phyloP scores from a whole-genome alignment of 2,113 vertebrate genomes.

The Nothocercus nigrocapillus region DNA sequence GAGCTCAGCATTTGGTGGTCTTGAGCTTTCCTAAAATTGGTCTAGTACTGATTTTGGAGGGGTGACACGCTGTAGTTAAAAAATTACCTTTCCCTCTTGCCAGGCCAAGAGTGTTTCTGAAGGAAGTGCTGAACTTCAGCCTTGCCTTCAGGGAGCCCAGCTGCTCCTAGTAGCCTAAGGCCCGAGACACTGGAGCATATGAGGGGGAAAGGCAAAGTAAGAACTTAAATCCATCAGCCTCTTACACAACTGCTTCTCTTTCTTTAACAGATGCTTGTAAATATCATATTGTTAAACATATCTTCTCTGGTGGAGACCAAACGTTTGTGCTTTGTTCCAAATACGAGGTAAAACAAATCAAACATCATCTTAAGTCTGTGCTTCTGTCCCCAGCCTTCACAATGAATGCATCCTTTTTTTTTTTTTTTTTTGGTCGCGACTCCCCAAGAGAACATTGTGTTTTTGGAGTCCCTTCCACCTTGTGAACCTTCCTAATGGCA shows the following conservation, averaged over 20 bases:
- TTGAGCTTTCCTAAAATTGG: neutral
- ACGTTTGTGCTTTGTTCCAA: conserved; percentile 90
- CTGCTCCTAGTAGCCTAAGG: neutral
- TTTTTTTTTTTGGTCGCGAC: neutral
- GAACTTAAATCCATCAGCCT: neutral
- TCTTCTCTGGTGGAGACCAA: conserved; percentile 95
- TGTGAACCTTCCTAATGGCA: neutral
- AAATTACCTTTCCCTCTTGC: neutral
- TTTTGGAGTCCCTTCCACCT: neutral
- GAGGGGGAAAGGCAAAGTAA: neutral
- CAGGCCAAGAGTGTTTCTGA: neutral
- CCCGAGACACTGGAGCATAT: neutral
- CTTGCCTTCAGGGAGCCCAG: neutral
- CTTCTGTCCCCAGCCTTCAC: neutral
- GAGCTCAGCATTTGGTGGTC: neutral
- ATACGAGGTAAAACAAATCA: conserved; percentile 81
- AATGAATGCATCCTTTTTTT: neutral
- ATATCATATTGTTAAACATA: conserved; percentile 85
- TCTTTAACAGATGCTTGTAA: conserved; percentile 80
- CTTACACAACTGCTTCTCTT: neutral
- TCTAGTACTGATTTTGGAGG: neutral
- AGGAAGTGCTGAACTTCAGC: neutral
- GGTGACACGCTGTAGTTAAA: neutral
- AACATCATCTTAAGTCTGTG: neutral
- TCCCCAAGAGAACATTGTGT: neutral